Evolutionary conservation across 2,113 vertebrate species (phyloP), one percentile per base, ranked within the genome.

Genomic region (Etia nguti): DNA sequence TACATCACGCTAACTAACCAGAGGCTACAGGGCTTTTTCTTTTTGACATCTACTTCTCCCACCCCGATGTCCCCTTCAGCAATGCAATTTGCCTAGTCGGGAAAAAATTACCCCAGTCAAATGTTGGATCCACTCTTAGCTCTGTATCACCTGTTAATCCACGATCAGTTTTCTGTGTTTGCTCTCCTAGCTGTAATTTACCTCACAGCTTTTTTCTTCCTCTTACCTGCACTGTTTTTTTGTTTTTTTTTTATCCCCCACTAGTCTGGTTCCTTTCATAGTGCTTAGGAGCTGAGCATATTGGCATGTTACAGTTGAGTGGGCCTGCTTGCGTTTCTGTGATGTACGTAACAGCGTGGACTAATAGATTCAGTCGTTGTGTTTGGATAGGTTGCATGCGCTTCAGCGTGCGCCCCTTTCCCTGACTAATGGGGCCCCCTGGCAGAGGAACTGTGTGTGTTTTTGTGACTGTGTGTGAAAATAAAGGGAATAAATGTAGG

Each of bases 311-410:
- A 94, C 97, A 95, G 95, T 96, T 95, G 96, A 96, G 94, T 95
- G 96, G 92, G 90, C 94, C 90, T 95, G 94, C 90, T 94, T 88
- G 89, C 89, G 46, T 96, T 95, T 93, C 95, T 95, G 94, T 92
- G 95, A 88, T 86, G 95, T 96, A 97, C 94, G 96, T 96, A 97
- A 96, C 97, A 90, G 93, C 94, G 95, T 93, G 94, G 95, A 97
- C 96, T 97, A 97, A 97, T 97, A 97, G 96, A 96, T 96, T 96
- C 94, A 96, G 95, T 96, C 92, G 90, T 95, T 90, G 93, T 95
- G 93, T 96, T 96, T 95, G 94, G 94, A 79, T 89, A 86, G 83
- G 86, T 85, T 90, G 95, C 92, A 92, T 91, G 93, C 91, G 94
- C 94, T 94, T 94, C 16, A 1, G 93, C 68, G 91, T 89, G 92